phyloP scores from a whole-genome alignment of 2,113 vertebrate genomes.

The Mellivora capensis region DNA sequence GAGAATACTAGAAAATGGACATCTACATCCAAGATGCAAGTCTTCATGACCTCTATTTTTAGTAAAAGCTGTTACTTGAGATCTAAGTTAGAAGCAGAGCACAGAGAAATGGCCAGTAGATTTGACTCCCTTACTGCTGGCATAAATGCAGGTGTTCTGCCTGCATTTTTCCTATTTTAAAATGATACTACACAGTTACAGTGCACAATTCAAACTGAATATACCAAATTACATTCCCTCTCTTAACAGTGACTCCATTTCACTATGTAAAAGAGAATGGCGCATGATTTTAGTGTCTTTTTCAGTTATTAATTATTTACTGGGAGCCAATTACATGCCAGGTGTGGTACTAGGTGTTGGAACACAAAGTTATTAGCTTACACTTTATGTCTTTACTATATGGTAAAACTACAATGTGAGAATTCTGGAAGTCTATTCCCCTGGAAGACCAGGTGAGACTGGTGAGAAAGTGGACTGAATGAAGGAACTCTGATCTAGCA shows the following conservation, averaged over 20 bases:
- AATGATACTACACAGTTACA: neutral
- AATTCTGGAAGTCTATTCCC: neutral
- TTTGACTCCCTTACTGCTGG: neutral
- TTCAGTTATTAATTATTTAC: neutral
- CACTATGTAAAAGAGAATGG: neutral
- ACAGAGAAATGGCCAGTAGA: neutral
- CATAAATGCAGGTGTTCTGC: neutral
- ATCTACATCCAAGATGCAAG: neutral
- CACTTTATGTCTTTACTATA: neutral
- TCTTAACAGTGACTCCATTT: neutral
- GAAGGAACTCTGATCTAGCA: neutral
- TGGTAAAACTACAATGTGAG: neutral
- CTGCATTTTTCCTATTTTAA: neutral
- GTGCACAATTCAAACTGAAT: neutral
- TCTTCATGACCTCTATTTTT: constrained; percentile 32
- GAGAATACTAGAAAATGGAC: neutral
- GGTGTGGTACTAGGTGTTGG: neutral
- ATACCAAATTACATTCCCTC: neutral
- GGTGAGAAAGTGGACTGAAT: neutral
- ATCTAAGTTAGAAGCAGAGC: neutral
- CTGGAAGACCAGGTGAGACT: neutral
- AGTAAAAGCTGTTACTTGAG: constrained; percentile 23
- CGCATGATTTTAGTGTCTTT: neutral
- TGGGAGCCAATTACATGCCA: neutral
- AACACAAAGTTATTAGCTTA: neutral